Evolutionary conservation across 2,888 invertebrate genomes (phyloP), one percentile per base, ranked within the genome.

Genomic region (Alentia gelatinosa): DNA sequence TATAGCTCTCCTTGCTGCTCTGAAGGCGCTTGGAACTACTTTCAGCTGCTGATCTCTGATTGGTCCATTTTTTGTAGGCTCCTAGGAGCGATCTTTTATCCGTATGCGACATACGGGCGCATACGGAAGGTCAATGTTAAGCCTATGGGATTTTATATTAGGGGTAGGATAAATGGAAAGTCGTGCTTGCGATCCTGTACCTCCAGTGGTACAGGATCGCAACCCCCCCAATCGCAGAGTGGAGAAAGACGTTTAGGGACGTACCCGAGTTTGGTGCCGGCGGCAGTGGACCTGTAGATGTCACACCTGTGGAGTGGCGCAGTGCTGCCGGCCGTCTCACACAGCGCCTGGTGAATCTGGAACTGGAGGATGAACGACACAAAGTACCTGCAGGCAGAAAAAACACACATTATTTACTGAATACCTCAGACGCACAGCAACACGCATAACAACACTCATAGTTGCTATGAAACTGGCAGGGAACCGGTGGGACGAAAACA

Each of bases 361-460:
- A 99, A 99, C 97, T 99, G 99, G n/a, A 99, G 97, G 19, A 99
- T 97, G 9, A 98, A 98, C 94, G 98, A 98, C 93, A 99, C 98
- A 96, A 98, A 99, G 96, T 99, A 99, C 96, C 99, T 98, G 96
- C 79, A 39, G 37, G n/a, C 1, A 79, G 23, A 79, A 35, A 37
- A 79, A 7, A n/a, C 19, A 74, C 4, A n/a, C 19, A 56, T 56
- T 5, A 56, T 56, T 4, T 19, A 56, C 56, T 56, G 56, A 4
- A 56, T 56, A 56, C 5, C n/a, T 42, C 15, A 15, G 9, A 42
- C 15, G 15, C 47, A 15, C 7, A 42, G 56, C 19, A 56, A 56
- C 23, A 19, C 5, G 1, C n/a, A 56, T 56, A 19, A 56, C 19
- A 42, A 12, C 15, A 42, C 7, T 15, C 47, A 42, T 15, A 12